Conservation (phyloP, 2,113 vertebrate species). For the Tragelaphus imberbis region DNA sequence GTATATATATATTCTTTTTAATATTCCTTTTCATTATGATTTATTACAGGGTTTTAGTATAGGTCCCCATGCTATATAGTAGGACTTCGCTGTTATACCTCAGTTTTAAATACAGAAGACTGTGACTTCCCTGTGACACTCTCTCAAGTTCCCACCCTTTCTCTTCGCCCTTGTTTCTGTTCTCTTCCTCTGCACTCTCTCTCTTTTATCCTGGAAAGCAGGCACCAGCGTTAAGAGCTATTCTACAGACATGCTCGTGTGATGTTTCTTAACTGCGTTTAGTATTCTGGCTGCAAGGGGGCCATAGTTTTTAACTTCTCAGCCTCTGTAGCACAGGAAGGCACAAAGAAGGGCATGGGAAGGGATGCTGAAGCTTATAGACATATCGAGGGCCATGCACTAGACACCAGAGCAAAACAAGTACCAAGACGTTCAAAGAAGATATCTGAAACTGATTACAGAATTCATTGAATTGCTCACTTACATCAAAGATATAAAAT, state of each 20-base stretch:
- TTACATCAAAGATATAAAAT: not conserved
- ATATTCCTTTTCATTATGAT: not conserved
- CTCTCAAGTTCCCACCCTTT: not conserved
- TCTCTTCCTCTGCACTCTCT: not conserved
- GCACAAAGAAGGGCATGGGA: not conserved
- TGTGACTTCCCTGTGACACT: not conserved
- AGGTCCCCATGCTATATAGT: not conserved
- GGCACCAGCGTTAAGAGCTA: not conserved
- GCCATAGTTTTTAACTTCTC: not conserved
- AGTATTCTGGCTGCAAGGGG: not conserved
- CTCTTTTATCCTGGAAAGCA: not conserved
- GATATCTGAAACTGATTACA: not conserved
- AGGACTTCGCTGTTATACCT: not conserved
- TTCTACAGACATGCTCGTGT: not conserved
- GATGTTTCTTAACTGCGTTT: not conserved
- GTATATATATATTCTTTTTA: not conserved
- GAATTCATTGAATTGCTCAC: not conserved
- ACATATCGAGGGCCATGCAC: accelerated
- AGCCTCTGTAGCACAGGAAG: not conserved
- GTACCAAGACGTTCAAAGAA: not conserved
- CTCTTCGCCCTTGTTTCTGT: not conserved
- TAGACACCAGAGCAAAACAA: not conserved
- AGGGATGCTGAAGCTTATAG: not conserved
- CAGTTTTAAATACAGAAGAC: not conserved
- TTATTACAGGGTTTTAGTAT: not conserved